Conservation (phyloP, 1,140 invertebrate species). For the Procambarus clarkii region DNA sequence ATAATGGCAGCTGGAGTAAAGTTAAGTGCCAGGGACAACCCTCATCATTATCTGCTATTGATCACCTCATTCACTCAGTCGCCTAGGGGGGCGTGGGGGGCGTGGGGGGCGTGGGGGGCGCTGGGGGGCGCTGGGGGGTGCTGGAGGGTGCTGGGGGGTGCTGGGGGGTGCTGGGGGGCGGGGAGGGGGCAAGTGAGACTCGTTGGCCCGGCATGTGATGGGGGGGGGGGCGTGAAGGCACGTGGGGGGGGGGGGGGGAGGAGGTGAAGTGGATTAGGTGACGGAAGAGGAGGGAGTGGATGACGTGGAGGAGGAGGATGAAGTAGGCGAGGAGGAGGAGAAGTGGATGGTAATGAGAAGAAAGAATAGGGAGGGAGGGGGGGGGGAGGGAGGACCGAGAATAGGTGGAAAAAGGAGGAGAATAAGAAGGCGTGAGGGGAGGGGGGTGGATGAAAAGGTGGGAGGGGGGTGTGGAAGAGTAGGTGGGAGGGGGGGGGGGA, state of each 20-base stretch:
- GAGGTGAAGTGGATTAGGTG: background rate
- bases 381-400: background rate
- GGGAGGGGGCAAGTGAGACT: too few relatives aligned
- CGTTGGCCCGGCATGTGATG: too few relatives aligned
- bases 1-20: constrained; percentile 27
- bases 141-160: too few relatives aligned
- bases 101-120: too few relatives aligned
- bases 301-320: too few relatives aligned
- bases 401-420: background rate
- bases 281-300: too few relatives aligned
- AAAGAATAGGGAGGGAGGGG: background rate
- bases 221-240: too few relatives aligned
- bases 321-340: too few relatives aligned
- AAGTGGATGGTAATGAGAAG: background rate
- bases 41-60: constrained; percentile 61
- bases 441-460: constrained; percentile 18
- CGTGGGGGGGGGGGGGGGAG: background rate
- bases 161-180: too few relatives aligned
- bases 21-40: constrained; percentile 52
- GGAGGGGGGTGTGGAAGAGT: background rate
- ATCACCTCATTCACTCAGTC: constrained; percentile 51
- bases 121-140: background rate
- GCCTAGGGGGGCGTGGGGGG: background rate
- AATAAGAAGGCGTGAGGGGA: constrained; percentile 25
- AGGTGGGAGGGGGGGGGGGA: background rate